These are phyloP conservation scores for Spizella passerina DNA, from an alignment of 2,797 vertebrate species.

Conservation along the genomic window DNA sequence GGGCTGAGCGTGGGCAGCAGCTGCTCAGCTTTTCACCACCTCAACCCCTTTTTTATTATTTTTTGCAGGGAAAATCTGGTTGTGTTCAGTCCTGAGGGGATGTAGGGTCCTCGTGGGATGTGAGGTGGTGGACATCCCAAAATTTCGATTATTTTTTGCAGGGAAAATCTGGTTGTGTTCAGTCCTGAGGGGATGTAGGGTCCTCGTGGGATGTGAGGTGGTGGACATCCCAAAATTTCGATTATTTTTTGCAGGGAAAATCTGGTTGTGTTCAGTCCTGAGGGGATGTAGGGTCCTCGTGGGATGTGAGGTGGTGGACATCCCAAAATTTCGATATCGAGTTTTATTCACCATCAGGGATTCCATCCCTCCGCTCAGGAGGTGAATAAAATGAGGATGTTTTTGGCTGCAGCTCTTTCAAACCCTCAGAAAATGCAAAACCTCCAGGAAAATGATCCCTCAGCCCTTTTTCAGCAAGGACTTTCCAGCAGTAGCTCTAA, in stretches of 20 bases:
- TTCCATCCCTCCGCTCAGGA: fast-evolving
- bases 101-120: fast-evolving
- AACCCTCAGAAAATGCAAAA: background rate
- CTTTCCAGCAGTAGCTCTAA: background rate
- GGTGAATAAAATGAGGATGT: background rate
- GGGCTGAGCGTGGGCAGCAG: background rate
- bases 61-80: background rate
- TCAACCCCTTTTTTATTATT: background rate
- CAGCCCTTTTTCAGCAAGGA: background rate
- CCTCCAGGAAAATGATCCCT: background rate
- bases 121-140: fast-evolving
- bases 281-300: fast-evolving
- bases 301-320: fast-evolving
- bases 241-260: background rate
- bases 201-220: fast-evolving
- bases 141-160: background rate
- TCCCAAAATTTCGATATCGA: fast-evolving
- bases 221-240: too few relatives aligned
- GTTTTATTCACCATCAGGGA: fast-evolving
- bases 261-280: fast-evolving
- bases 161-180: background rate
- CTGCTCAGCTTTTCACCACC: background rate
- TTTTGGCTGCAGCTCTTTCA: background rate
- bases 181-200: fast-evolving
- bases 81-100: fast-evolving